These are phyloP conservation scores for Polydrusus tereticollis DNA, from an alignment of 2,888 invertebrate genomes.

Conservation along the genomic window DNA sequence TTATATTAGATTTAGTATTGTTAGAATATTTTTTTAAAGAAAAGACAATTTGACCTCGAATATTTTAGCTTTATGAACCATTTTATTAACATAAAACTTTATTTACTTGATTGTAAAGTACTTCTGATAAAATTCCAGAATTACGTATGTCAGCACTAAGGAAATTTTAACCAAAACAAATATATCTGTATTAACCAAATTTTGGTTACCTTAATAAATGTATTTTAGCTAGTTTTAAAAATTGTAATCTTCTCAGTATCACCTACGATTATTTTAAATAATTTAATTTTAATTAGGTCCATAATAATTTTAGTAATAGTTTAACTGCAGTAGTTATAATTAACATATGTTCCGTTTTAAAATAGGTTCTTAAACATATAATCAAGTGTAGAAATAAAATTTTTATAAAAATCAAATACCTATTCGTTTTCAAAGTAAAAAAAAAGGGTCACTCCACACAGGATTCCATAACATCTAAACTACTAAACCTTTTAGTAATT, in stretches of 20 bases:
- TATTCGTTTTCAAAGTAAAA: too few species aligned
- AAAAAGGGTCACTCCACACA: too few species aligned
- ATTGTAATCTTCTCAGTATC: not conserved
- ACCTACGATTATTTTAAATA: not conserved
- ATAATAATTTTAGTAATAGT: not conserved
- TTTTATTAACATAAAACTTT: too few species aligned
- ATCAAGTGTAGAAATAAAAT: slow-evolving; percentile 17
- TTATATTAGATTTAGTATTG: not conserved
- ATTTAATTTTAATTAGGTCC: not conserved
- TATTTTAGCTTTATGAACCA: too few species aligned
- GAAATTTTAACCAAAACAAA: not conserved
- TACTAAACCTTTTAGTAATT: too few species aligned
- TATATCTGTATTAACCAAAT: slow-evolving; percentile 3
- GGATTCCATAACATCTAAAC: too few species aligned
- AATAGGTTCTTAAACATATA: slow-evolving; percentile 1
- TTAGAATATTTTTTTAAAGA: not conserved
- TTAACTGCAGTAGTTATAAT: too few species aligned
- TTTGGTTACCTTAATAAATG: not conserved
- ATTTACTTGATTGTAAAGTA: not conserved
- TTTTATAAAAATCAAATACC: not conserved
- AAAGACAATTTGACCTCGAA: not conserved
- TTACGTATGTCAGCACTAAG: not conserved
- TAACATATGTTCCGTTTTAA: too few species aligned
- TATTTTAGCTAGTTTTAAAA: slow-evolving; percentile 12
- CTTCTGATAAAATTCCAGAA: not conserved